These are phyloP conservation scores for Proterorhinus semilunaris DNA, from an alignment of 2,113 vertebrate genomes.

Conservation along the genomic window DNA sequence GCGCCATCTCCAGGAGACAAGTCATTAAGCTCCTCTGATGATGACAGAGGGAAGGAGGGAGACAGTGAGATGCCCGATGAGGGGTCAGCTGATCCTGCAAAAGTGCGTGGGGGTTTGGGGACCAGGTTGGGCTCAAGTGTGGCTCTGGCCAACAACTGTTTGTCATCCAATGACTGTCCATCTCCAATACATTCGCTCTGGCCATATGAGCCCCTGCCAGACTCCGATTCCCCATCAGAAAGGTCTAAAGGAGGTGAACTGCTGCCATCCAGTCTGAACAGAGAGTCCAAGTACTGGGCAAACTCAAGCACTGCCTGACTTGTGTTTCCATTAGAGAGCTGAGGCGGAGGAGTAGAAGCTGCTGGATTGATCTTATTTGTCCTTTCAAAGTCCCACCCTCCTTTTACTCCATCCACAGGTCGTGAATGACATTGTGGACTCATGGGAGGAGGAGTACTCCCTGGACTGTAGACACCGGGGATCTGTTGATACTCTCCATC, in stretches of 20 bases:
- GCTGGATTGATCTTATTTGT: constrained; percentile 40
- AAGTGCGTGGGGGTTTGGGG: constrained; percentile 93
- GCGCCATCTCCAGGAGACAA: constrained; percentile 86
- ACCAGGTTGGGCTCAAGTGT: constrained; percentile 95
- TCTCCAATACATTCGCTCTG: constrained; percentile 87
- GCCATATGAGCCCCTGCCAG: constrained; percentile 73
- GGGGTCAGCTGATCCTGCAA: constrained; percentile 91
- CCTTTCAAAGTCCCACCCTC: constrained; percentile 43
- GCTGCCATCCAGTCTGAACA: constrained; percentile 94
- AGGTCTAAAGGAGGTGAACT: constrained; percentile 92
- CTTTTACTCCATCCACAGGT: constrained; percentile 38
- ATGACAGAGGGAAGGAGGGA: constrained; percentile 94
- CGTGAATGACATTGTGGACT: constrained; percentile 53
- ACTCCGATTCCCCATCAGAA: constrained; percentile 79
- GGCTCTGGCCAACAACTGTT: constrained; percentile 90
- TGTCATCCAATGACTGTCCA: constrained; percentile 80
- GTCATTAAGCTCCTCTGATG: constrained; percentile 95
- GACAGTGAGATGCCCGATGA: constrained; percentile 97
- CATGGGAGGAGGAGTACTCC: constrained; percentile 65
- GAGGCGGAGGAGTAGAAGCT: constrained; percentile 56
- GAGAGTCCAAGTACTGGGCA: constrained; percentile 95
- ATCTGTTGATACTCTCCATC: constrained; percentile 61
- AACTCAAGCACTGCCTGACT: constrained; percentile 98
- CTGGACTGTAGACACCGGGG: constrained; percentile 63
- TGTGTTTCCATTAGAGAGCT: constrained; percentile 88